Conservation (phyloP, 37 sponge, comb jelly and placozoan genomes). For the Geodia barretti region DNA sequence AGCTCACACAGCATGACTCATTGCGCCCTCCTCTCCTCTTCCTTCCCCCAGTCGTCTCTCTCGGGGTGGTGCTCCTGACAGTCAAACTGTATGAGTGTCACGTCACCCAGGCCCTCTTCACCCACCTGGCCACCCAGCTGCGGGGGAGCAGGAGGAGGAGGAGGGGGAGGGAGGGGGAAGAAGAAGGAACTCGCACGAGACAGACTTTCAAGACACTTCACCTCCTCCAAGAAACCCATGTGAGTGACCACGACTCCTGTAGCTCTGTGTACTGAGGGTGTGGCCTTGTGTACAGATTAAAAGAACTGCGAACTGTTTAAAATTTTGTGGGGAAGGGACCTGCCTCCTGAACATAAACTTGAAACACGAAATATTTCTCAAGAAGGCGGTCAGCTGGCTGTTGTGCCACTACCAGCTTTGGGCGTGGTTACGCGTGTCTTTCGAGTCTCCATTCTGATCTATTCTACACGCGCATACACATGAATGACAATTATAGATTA, state of each 20-base stretch:
- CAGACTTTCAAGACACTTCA: constrained; percentile 22
- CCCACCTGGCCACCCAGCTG: constrained; percentile 16
- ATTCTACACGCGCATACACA: no score
- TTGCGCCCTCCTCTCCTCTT: neutral
- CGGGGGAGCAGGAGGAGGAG: no score
- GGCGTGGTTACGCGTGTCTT: neutral
- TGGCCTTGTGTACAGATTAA: no score
- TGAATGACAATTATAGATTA: neutral
- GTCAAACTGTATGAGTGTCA: constrained; percentile 69
- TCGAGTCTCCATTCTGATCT: neutral
- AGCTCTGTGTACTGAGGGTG: no score
- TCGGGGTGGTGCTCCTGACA: neutral
- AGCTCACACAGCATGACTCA: neutral
- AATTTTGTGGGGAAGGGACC: no score
- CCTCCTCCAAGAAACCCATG: constrained; percentile 31
- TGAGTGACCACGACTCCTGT: no score
- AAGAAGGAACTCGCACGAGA: neutral
- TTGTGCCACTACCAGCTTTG: no score
- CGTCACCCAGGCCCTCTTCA: constrained; percentile 45
- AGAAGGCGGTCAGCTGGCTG: no score
- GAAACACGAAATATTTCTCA: no score
- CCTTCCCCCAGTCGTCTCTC: neutral
- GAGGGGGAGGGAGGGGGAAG: neutral
- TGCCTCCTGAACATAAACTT: no score
- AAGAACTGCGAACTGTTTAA: no score